These are phyloP conservation scores for Rhamphomyia laevipes DNA, from an alignment of 2,888 invertebrate species.

Conservation along the genomic window DNA sequence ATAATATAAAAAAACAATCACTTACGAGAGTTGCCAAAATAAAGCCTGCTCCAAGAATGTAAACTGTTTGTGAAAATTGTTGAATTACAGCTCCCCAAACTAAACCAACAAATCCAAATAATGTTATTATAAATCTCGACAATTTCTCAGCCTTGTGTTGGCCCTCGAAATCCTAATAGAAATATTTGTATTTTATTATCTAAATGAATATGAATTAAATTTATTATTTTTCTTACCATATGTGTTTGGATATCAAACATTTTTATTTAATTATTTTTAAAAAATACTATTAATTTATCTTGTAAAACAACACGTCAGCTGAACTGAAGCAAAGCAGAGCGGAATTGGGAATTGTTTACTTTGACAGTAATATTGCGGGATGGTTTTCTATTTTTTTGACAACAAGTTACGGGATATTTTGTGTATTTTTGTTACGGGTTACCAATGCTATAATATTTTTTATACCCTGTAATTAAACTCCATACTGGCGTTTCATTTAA, in stretches of 20 bases:
- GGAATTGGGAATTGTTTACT: too few relatives aligned
- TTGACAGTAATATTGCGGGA: too few relatives aligned
- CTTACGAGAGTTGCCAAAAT: conserved; percentile 70
- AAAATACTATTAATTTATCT: not conserved
- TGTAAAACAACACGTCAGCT: too few relatives aligned
- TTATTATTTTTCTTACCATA: conserved; percentile 27
- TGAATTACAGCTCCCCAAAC: conserved; percentile 89
- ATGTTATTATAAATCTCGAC: conserved; percentile 77
- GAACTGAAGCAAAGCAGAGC: too few relatives aligned
- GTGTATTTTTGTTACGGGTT: too few relatives aligned
- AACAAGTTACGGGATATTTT: too few relatives aligned
- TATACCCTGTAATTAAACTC: too few relatives aligned
- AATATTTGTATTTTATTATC: not conserved
- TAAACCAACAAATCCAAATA: conserved; percentile 84
- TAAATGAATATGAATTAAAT: not conserved
- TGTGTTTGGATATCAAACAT: conserved; percentile 38
- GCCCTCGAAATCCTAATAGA: conserved; percentile 71
- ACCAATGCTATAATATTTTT: too few relatives aligned
- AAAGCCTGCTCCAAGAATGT: conserved; percentile 85
- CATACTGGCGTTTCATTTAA: too few relatives aligned
- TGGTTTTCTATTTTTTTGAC: too few relatives aligned
- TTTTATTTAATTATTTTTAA: conserved; percentile 6
- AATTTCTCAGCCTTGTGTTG: conserved; percentile 82
- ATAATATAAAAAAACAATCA: too few relatives aligned
- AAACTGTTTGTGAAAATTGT: conserved; percentile 91